Evolutionary conservation across 2,888 invertebrate species (phyloP).

Genomic region (Enoplolaimus lenunculus): DNA sequence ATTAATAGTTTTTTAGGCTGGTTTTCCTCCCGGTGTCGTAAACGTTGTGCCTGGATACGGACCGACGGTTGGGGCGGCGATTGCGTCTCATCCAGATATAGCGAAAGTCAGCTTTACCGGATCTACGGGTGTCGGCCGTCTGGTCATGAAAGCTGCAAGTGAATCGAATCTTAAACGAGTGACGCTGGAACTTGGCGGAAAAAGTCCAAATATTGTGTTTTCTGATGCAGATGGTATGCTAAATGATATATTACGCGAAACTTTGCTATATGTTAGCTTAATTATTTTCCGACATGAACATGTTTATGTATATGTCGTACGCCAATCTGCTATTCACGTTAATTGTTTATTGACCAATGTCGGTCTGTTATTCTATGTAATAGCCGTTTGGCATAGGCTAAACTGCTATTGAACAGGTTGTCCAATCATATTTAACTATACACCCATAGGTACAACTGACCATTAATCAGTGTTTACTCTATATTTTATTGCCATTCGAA

Average conservation of each 20-base stretch:
- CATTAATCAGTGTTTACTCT: no score
- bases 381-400: no score
- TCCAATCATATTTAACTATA: no score
- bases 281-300: no score
- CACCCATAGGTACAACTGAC: no score
- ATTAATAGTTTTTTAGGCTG: no score
- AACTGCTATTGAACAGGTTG: no score
- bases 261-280: neutral
- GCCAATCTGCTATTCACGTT: no score
- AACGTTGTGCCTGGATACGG: constrained; percentile 81
- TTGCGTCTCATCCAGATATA: constrained; percentile 58
- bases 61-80: constrained; percentile 58
- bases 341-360: no score
- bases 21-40: constrained; percentile 76
- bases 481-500: no score
- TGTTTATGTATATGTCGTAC: no score
- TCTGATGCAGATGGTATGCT: constrained; percentile 58
- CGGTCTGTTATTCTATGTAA: no score
- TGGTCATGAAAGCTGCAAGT: constrained; percentile 63
- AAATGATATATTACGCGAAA: neutral
- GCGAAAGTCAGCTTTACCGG: constrained; percentile 90
- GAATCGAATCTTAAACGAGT: constrained; percentile 64
- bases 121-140: constrained; percentile 57
- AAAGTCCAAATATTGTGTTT: constrained; percentile 77
- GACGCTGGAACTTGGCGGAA: constrained; percentile 80